Conservation (phyloP, 2,888 invertebrate genomes). For the Nomada ferruginata region DNA sequence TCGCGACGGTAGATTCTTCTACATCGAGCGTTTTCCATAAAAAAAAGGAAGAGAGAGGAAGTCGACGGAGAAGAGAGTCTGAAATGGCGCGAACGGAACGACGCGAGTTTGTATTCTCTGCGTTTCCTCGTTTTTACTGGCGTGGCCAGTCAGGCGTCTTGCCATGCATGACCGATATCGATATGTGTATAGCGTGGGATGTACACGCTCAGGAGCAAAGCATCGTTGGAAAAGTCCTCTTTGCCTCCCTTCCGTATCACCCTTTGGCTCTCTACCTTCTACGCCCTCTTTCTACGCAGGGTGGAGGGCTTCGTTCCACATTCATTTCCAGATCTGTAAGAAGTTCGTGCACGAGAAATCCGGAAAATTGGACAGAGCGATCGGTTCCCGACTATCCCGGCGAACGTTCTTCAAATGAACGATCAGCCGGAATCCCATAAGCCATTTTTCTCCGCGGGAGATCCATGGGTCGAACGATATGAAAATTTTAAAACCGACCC, state of each 20-base stretch:
- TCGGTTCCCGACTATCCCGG: conserved; percentile 64
- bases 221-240: conserved; percentile 64
- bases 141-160: conserved; percentile 83
- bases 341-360: conserved; percentile 74
- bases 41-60: conserved; percentile 23
- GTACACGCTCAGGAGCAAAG: conserved; percentile 75
- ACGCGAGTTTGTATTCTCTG: conserved; percentile 62
- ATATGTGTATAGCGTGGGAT: conserved; percentile 77
- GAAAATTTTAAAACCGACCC: conserved; percentile 54
- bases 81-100: conserved; percentile 67
- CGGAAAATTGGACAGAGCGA: conserved; percentile 75
- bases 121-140: conserved; percentile 80
- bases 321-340: conserved; percentile 65
- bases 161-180: conserved; percentile 82
- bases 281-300: neutral
- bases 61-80: conserved; percentile 28
- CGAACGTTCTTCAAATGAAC: conserved; percentile 72
- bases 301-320: conserved; percentile 52
- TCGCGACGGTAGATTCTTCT: conserved; percentile 25
- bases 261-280: conserved; percentile 2
- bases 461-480: conserved; percentile 52
- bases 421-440: conserved; percentile 68
- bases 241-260: conserved; percentile 29
- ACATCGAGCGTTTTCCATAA: neutral
- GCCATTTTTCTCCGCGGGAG: conserved; percentile 55